phyloP scores from a whole-genome alignment of 2,797 vertebrate genomes.

The Hephaestus fuliginosus region DNA sequence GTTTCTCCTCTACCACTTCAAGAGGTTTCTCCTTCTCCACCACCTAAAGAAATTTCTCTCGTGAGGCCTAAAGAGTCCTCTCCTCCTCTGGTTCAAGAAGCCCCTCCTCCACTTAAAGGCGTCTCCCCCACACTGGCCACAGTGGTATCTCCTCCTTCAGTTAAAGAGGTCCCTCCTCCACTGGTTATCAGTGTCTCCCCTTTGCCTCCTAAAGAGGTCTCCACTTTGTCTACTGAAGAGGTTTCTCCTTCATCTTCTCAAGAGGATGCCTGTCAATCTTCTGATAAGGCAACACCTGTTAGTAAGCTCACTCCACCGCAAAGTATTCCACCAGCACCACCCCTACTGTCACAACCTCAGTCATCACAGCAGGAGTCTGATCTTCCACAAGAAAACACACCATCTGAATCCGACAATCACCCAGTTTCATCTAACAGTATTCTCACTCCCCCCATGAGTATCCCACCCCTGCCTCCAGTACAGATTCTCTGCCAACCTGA shows the following conservation, averaged over 20 bases:
- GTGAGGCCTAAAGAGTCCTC: neutral
- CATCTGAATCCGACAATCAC: constrained; percentile 27
- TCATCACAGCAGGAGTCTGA: constrained; percentile 36
- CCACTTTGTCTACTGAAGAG: constrained; percentile 17
- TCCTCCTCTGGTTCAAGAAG: constrained; percentile 16
- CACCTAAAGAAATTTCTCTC: neutral
- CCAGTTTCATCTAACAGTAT: constrained; percentile 41
- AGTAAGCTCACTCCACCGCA: constrained; percentile 44
- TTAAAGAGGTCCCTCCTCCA: constrained; percentile 16
- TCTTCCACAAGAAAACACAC: constrained; percentile 38
- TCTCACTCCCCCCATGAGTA: constrained; percentile 60
- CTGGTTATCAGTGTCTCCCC: neutral
- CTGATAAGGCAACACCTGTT: constrained; percentile 32
- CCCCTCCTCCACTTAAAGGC: neutral
- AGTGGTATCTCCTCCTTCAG: neutral
- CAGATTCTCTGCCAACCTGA: constrained; percentile 45
- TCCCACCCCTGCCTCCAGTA: constrained; percentile 63
- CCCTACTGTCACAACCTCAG: constrained; percentile 25
- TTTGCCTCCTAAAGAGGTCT: constrained; percentile 20
- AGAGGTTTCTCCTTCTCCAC: constrained; percentile 3
- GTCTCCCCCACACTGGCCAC: constrained; percentile 13
- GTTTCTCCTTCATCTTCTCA: constrained; percentile 18
- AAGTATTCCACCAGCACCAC: constrained; percentile 67
- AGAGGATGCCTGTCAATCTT: constrained; percentile 14
- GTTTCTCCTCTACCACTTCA: constrained; percentile 16